Base-by-base conservation (phyloP, 2,113 vertebrate genomes). In the Pontoporia blainvillei region DNA sequence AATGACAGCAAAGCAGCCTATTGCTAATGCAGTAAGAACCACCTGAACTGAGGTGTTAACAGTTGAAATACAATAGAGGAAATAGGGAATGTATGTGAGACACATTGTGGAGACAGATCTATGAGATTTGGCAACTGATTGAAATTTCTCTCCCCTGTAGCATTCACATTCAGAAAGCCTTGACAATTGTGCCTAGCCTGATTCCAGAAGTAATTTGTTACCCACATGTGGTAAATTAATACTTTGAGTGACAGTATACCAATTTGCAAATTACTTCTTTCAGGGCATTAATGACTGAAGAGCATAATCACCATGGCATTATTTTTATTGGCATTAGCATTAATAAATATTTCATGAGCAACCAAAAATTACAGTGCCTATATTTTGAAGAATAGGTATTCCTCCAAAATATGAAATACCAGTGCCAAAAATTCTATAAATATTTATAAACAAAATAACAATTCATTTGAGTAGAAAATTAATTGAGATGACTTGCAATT, bases 261-360 rank as follows among this genome's bases (percentile, higher is more conserved):
- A 97, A 97, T 97, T 94, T 97, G 95, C 91, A 97, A 96, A 98
- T 97, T 97, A 96, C 78, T 94, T 96, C 95, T 98, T 97, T 96
- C 87, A 72, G 81, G 54, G 73, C 36, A 97, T 97, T 97, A 97
- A 95, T 97, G 93, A 97, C 89, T 93, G 88, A 97, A 96, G 87
- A 96, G 95, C 75, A 94, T 97, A 98, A 97, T 97, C 94, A 95
- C 71, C 79, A 87, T 95, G 89, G 86, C 79, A 93, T 97, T 97
- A 95, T 97, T 96, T 96, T 97, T 96, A 97, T 97, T 98, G 87
- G 91, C 86, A 97, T 97, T 96, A 96, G 88, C 94, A 96, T 96
- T 95, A 91, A 97, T 97, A 96, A 96, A 97, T 98, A 96, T 97
- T 98, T 97, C 76, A 96, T 97, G 94, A 96, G 71, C 83, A 91